Conservation (phyloP, 2,888 invertebrate species). For the Nysson spinosus region DNA sequence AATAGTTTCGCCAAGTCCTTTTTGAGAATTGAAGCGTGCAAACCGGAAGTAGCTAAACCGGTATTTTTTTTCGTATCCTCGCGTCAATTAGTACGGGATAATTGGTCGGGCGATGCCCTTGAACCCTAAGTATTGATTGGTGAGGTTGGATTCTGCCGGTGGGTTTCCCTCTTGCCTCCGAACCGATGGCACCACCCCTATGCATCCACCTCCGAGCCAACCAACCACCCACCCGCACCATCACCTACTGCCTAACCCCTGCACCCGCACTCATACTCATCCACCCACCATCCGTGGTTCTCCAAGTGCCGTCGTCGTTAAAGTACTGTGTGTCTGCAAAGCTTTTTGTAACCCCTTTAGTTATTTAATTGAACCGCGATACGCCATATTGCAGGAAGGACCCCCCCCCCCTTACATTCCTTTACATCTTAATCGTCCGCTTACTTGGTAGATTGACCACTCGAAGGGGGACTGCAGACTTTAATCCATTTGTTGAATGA, state of each 20-base stretch:
- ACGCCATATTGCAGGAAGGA: conserved; percentile 39
- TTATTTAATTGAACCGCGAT: conserved; percentile 59
- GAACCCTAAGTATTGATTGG: conserved; percentile 77
- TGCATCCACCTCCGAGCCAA: conserved; percentile 61
- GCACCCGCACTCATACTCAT: conserved; percentile 33
- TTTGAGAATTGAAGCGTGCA: neutral
- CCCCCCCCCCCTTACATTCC: neutral
- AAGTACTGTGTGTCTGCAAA: conserved; percentile 48
- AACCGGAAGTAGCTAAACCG: conserved; percentile 27
- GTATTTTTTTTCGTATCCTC: conserved; percentile 56
- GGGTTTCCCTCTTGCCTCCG: conserved; percentile 67
- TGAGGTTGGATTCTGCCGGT: conserved; percentile 72
- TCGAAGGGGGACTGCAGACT: neutral
- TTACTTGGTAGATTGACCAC: neutral
- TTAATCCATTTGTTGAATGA: neutral
- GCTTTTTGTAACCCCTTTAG: conserved; percentile 55
- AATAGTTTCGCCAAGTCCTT: neutral
- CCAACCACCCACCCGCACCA: conserved; percentile 53
- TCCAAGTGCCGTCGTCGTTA: conserved; percentile 52
- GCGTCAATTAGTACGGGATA: conserved; percentile 75
- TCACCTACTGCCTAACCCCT: conserved; percentile 46
- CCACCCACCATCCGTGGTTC: conserved; percentile 51
- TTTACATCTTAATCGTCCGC: neutral
- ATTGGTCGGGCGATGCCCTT: conserved; percentile 77
- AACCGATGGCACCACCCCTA: conserved; percentile 64